Conservation (phyloP, 2,888 invertebrate genomes). For the Mesorhabditis spiculigera region DNA sequence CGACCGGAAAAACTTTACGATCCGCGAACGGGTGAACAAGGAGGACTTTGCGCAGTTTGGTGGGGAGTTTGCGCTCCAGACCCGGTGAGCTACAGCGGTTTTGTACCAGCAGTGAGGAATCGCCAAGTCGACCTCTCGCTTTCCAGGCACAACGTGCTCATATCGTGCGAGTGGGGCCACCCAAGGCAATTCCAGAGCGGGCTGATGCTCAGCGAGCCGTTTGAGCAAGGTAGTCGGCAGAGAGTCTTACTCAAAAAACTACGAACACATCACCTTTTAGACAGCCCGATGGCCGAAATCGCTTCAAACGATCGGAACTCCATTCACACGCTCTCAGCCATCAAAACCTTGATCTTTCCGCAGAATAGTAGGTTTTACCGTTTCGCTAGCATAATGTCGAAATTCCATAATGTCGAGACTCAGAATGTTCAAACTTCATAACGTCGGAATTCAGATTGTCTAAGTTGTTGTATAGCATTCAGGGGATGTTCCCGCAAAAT, state of each 20-base stretch:
- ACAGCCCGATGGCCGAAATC: background rate
- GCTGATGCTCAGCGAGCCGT: slow-evolving; percentile 15
- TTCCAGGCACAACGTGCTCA: slow-evolving; percentile 83
- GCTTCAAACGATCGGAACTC: slow-evolving; percentile 3
- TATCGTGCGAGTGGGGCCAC: slow-evolving; percentile 88
- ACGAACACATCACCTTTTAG: background rate
- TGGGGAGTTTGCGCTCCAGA: slow-evolving; percentile 36
- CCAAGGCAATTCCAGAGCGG: slow-evolving; percentile 65
- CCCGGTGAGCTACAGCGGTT: background rate
- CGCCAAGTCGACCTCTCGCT: background rate
- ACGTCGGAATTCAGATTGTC: no score
- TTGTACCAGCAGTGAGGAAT: no score
- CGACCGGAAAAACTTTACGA: slow-evolving; percentile 71
- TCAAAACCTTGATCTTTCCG: background rate
- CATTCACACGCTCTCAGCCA: background rate
- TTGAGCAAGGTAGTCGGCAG: slow-evolving; percentile 21
- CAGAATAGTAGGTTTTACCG: background rate
- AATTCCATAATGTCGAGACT: no score
- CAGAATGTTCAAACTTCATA: no score
- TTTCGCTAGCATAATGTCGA: no score
- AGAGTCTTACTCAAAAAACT: background rate
- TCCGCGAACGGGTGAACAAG: slow-evolving; percentile 18
- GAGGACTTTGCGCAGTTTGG: slow-evolving; percentile 27
- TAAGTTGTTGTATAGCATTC: no score
- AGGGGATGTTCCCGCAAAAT: no score